Evolutionary conservation across 1,140 invertebrate species (phyloP).

Genomic region (Magallana gigas): DNA sequence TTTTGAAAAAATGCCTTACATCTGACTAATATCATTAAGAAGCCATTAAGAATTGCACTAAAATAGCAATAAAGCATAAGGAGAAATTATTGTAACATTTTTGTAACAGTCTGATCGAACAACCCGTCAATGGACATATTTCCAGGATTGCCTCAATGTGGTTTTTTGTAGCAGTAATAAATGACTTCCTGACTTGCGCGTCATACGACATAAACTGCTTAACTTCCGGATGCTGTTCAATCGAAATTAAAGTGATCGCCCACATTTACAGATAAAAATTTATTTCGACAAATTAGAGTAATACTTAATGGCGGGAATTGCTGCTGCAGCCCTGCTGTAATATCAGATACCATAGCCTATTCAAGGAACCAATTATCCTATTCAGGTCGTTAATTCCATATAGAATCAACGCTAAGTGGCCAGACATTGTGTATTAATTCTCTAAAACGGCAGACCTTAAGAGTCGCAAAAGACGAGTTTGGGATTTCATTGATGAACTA

Average conservation of each 20-base stretch:
- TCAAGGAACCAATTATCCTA: constrained; percentile 2
- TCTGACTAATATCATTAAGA: too few species aligned
- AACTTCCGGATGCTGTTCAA: constrained; percentile 15
- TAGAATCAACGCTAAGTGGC: not conserved
- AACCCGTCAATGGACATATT: not conserved
- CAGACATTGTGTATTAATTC: too few species aligned
- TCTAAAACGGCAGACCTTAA: too few species aligned
- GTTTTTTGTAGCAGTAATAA: constrained; percentile 10
- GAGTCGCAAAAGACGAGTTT: too few species aligned
- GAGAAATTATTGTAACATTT: too few species aligned
- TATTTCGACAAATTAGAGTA: constrained; percentile 34
- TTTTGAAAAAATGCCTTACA: too few species aligned
- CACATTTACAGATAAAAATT: constrained; percentile 32
- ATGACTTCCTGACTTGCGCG: constrained; percentile 30
- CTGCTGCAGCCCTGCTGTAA: not conserved
- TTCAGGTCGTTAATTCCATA: not conserved
- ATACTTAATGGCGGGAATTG: constrained; percentile 15
- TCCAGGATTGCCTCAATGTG: constrained; percentile 18
- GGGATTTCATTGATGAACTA: too few species aligned
- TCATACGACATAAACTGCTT: constrained; percentile 18
- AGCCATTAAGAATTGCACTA: too few species aligned
- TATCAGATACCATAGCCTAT: constrained; percentile 6
- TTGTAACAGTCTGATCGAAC: not conserved
- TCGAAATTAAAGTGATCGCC: constrained; percentile 27
- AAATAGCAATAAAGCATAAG: too few species aligned